Percentiles rank a stretch among this genome's conserved stretches.
phyloP scores from a whole-genome alignment of 2,113 vertebrate species.

The Motacilla tschutschensis region DNA sequence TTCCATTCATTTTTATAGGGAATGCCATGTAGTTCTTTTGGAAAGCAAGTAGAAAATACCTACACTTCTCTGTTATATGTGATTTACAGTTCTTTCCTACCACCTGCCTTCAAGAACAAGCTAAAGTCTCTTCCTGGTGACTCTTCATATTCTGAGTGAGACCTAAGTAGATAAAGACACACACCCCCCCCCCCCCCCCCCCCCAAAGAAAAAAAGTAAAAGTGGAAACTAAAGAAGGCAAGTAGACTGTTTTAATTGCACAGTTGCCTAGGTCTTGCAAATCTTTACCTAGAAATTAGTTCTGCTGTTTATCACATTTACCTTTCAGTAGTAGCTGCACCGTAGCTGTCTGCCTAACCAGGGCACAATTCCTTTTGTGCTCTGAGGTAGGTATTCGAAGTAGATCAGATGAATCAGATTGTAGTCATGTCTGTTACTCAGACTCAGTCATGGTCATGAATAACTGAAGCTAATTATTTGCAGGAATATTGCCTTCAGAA shows the following conservation, averaged over 20 bases:
- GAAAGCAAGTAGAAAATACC: not conserved
- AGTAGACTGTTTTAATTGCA: not conserved
- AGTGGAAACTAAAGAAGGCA: not conserved
- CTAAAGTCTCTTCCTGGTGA: not conserved
- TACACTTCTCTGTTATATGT: not conserved
- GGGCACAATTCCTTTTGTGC: not conserved
- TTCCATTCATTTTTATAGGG: not conserved
- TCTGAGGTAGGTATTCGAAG: not conserved
- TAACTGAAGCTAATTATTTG: not conserved
- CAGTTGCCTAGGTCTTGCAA: not conserved
- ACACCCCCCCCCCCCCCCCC: rapidly evolving
- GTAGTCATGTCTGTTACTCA: not conserved
- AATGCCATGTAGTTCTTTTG: not conserved
- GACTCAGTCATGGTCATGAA: not conserved
- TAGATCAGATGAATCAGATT: not conserved
- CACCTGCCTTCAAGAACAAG: not conserved
- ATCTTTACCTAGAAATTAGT: not conserved
- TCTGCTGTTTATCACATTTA: not conserved
- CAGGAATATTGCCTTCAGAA: slow-evolving; percentile 3
- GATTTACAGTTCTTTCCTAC: not conserved
- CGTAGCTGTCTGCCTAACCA: not conserved
- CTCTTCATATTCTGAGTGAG: not conserved
- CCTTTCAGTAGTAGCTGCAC: not conserved
- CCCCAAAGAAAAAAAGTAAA: not conserved
- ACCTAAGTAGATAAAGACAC: not conserved